Evolutionary conservation across 1,140 invertebrate genomes (phyloP), one percentile per base, ranked within the genome.

Genomic region (Polypedilum vanderplanki): DNA sequence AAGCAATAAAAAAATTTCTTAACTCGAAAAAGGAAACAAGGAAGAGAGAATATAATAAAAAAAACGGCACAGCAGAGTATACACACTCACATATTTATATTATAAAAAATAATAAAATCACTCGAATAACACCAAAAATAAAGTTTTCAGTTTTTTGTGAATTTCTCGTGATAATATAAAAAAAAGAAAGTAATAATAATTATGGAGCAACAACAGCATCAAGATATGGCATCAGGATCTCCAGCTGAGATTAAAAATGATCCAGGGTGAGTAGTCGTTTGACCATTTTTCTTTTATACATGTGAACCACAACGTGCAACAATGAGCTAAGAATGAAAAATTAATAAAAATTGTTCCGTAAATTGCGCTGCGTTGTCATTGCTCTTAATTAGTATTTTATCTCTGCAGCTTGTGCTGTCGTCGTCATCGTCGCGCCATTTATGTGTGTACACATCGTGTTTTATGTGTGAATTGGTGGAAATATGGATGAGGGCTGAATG

Each of bases 211-310:
- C 78, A 80, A 70, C 90, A 91, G 82, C 88, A 82, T 81, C 89
- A 90, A 84, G 90, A 92, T 78, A 87, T 89, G 81, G 87, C 88
- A 78, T 88, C 89, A 83, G 89, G 89, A 80, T 90, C 91, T 79
- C 90, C 91, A 75, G 90, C 90, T 75, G 92, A 94, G 86, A 90
- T 93, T 83, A 91, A 92, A 84, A 93, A 94, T 87, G 92, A 94
- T 86, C 92, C 92, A 83, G 92, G 92, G 92, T 94, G 90, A 86
- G 89, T 87, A 77, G 76, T 78, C 78, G 79, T 79, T 77, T 79
- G 77, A 76, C 76, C 76, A 75, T 75, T 76, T 76, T 33, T 33
- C 1, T 33, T 33, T 33, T 33, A 33, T 5, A 33, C 24, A 33
- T 33, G 24, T 33, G 24, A 33, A 33, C 24, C 24, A 33, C 24